These are phyloP conservation scores for Sander lucioperca DNA, from an alignment of 2,113 vertebrate species.

Conservation along the genomic window DNA sequence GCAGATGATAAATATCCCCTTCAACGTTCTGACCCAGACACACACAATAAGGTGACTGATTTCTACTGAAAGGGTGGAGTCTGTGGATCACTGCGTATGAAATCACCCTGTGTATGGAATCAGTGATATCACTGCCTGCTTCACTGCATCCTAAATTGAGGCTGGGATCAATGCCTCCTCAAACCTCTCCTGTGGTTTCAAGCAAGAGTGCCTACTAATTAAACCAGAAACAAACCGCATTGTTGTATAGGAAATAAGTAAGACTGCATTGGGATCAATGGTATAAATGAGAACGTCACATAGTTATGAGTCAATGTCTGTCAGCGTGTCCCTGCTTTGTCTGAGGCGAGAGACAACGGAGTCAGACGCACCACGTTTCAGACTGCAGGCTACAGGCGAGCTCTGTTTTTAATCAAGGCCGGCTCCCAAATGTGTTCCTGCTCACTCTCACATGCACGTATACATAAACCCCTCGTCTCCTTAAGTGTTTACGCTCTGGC, in stretches of 20 bases:
- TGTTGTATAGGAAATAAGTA: not conserved
- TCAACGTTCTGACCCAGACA: not conserved
- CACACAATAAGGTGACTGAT: slow-evolving; percentile 39
- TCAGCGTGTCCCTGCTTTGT: slow-evolving; percentile 22
- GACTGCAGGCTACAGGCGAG: slow-evolving; percentile 47
- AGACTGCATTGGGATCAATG: slow-evolving; percentile 9
- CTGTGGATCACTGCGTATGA: not conserved
- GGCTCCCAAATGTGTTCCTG: slow-evolving; percentile 44
- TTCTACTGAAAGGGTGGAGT: not conserved
- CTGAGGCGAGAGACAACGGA: slow-evolving; percentile 12
- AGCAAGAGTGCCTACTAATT: slow-evolving; percentile 20
- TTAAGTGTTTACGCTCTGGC: slow-evolving; percentile 36
- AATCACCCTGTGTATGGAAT: slow-evolving; percentile 14
- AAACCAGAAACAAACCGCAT: slow-evolving; percentile 18
- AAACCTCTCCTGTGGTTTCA: slow-evolving; percentile 36
- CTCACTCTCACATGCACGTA: slow-evolving; percentile 38
- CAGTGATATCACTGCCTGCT: slow-evolving; percentile 20
- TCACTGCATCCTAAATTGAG: slow-evolving; percentile 19
- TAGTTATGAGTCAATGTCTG: slow-evolving; percentile 17
- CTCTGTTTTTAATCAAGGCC: slow-evolving; percentile 68
- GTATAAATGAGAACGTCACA: not conserved
- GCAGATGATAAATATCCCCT: slow-evolving; percentile 12
- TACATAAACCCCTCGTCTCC: slow-evolving; percentile 37
- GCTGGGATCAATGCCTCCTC: slow-evolving; percentile 37
- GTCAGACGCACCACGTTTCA: slow-evolving; percentile 18